Conservation (phyloP, 2,888 invertebrate genomes). For the Psococerastis gibbosa region DNA sequence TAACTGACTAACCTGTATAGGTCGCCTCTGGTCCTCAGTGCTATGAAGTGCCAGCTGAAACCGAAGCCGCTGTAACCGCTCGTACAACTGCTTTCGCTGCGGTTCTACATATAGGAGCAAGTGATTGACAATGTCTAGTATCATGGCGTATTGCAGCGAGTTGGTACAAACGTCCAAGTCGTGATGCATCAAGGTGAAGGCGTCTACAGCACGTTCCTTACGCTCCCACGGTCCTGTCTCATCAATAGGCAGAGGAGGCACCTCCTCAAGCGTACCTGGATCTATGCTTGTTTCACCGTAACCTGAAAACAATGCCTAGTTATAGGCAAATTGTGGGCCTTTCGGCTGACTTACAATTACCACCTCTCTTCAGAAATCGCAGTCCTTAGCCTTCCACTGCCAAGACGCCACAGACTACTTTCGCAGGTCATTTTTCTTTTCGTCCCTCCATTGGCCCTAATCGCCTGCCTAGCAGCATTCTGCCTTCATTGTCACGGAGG, state of each 20-base stretch:
- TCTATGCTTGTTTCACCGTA: slow-evolving; percentile 70
- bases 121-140: slow-evolving; percentile 95
- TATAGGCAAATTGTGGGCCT: no score
- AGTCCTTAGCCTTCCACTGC: no score
- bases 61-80: slow-evolving; percentile 75
- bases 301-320: slow-evolving; percentile 93
- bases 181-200: slow-evolving; percentile 95
- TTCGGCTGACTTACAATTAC: no score
- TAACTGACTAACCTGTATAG: slow-evolving; percentile 69
- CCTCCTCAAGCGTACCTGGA: slow-evolving; percentile 38
- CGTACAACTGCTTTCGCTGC: slow-evolving; percentile 75
- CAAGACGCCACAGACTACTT: no score
- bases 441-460: no score
- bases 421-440: no score
- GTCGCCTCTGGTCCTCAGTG: slow-evolving; percentile 76
- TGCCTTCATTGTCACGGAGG: no score
- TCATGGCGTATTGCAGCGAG: slow-evolving; percentile 88
- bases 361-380: no score
- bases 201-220: slow-evolving; percentile 78
- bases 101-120: slow-evolving; percentile 92
- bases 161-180: slow-evolving; percentile 97
- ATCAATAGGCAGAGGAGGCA: slow-evolving; percentile 45
- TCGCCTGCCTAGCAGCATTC: no score
- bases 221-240: slow-evolving; percentile 63
- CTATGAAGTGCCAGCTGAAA: slow-evolving; percentile 86